Percentiles rank a stretch among this genome's conserved stretches.
Conservation (phyloP, 1,140 invertebrate genomes). For the Drosophila fuyamai region DNA sequence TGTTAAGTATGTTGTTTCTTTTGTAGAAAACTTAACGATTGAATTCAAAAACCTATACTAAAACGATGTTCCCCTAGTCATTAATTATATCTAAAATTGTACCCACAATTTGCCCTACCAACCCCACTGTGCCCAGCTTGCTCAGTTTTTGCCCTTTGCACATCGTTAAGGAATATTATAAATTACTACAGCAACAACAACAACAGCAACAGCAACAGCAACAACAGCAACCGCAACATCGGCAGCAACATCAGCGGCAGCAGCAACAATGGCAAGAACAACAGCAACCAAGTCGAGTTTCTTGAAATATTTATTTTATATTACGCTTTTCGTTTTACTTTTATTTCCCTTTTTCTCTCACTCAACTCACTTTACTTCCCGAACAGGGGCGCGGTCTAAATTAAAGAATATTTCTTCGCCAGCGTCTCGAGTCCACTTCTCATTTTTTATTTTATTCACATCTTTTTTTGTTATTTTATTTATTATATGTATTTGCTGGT, state of each 20-base stretch:
- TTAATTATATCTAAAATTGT: neutral
- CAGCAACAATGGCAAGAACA: slow-evolving; percentile 29
- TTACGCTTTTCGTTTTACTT: slow-evolving; percentile 63
- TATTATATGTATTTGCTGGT: slow-evolving; percentile 66
- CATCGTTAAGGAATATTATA: slow-evolving; percentile 85
- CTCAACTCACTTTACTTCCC: slow-evolving; percentile 22
- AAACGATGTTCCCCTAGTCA: neutral
- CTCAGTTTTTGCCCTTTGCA: slow-evolving; percentile 79
- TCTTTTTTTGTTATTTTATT: slow-evolving; percentile 79
- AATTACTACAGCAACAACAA: slow-evolving; percentile 78
- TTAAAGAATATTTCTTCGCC: slow-evolving; percentile 80
- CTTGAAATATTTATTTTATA: slow-evolving; percentile 83
- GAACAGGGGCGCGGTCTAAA: slow-evolving; percentile 71
- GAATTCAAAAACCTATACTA: no score
- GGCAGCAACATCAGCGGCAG: slow-evolving; percentile 31
- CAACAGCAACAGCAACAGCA: slow-evolving; percentile 46
- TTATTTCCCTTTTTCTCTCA: slow-evolving; percentile 44
- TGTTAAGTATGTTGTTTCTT: no score
- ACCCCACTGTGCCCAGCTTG: slow-evolving; percentile 60
- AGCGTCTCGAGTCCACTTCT: slow-evolving; percentile 39
- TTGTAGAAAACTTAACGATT: no score
- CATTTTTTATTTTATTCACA: slow-evolving; percentile 55
- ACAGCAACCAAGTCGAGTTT: slow-evolving; percentile 50
- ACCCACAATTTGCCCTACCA: neutral
- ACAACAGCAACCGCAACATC: slow-evolving; percentile 49